These are phyloP conservation scores for Melanerpes aurifrons DNA, from an alignment of 2,113 vertebrate species.

Conservation along the genomic window DNA sequence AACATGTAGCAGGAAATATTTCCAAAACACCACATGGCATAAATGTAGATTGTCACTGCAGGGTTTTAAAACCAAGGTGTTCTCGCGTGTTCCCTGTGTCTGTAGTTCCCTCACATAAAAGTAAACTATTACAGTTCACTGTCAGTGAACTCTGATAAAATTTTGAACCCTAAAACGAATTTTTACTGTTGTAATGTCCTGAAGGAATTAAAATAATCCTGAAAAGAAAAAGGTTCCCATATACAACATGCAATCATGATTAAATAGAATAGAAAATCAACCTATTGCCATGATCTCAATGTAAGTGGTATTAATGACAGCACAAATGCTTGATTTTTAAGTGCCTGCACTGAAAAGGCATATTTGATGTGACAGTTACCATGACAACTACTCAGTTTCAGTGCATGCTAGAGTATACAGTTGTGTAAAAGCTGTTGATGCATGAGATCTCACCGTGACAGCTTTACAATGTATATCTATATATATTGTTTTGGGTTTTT, in stretches of 20 bases:
- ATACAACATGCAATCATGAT: background rate
- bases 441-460: slow-evolving; percentile 2
- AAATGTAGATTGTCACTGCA: background rate
- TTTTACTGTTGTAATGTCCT: background rate
- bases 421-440: slow-evolving; percentile 24
- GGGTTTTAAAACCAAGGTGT: background rate
- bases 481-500: background rate
- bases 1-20: background rate
- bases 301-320: background rate
- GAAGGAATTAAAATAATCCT: background rate
- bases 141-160: background rate
- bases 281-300: background rate
- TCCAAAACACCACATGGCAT: background rate
- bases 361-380: slow-evolving; percentile 20
- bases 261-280: background rate
- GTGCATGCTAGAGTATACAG: background rate
- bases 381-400: background rate
- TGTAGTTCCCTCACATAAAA: background rate
- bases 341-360: background rate
- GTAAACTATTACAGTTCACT: background rate
- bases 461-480: background rate
- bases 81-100: background rate
- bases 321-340: slow-evolving; percentile 4
- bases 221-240: background rate
- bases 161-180: background rate